Base-by-base conservation (phyloP, 2,113 vertebrate genomes). In the Takifugu flavidus region DNA sequence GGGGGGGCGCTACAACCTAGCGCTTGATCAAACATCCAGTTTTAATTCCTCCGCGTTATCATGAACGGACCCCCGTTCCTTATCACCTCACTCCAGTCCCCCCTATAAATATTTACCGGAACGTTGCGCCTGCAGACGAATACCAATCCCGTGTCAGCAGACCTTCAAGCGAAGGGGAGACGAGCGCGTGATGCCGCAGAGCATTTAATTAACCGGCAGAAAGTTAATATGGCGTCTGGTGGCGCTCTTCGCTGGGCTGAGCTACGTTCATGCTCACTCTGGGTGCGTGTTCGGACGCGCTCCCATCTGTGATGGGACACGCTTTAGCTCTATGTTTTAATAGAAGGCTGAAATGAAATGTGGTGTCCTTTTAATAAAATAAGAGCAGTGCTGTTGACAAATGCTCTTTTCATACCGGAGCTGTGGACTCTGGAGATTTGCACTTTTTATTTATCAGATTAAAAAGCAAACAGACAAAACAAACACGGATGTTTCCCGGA, bases 71-170 rank as follows among this genome's bases (percentile, higher is more conserved):
- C 85, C 76, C 53, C 72, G 69, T 72, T 86, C 65, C 83, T 91
- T 91, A 92, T 91, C 89, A 28, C 79, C 66, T 67, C 58, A 42
- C 75, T 58, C 78, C 89, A 91, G 89, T 81, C 73, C 82, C 78
- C 74, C 83, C 77, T 52, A 89, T 90, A 87, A 90, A 91, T 90
- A 92, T 90, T 89, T 90, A 86, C 77, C 79, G 62, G 62, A 74
- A 79, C 80, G 75, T 70, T 72, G 60, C 28, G 47, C 63, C 75
- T 78, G 66, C 74, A 59, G 71, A 78, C 77, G 87, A 90, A 91
- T 89, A 88, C 82, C 79, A 89, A 90, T 86, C 75, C 73, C 66
- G 51, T 77, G 67, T 72, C 76, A 64, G 78, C 50, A 65, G 74
- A 83, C 74, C 68, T 85, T 85, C 72, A 64, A 50, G 64, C 82